Base-by-base conservation (phyloP, 1,140 invertebrate species). In the Tetramorium parvispinum region DNA sequence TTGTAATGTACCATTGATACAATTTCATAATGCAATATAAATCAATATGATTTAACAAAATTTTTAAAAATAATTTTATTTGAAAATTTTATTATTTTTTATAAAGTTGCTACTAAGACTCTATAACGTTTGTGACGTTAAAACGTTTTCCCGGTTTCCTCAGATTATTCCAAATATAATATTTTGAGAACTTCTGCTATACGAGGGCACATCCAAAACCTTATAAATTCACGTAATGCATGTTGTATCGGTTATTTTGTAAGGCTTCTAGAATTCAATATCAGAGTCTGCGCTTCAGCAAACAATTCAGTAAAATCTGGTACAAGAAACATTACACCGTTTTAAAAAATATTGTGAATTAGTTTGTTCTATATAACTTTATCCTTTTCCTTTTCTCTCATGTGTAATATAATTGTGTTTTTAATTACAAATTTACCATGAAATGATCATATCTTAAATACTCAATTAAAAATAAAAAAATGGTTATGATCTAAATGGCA, bases 261-360 rank as follows among this genome's bases (percentile, higher is more conserved):
- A 94, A 93, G 94, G 91, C 90, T 91, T 66, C 81, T 21, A 59
- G 7, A 91, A 92, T 92, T 94, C 92, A 94, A 92, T 93, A 94
- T 87, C 93, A 94, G 92, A 92, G 91, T 93, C 86, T 86, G 89
- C 88, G 94, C 89, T 89, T 66, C 76, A 37, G 46, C 59, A 4
- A 21, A 59, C 63, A 63, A 32, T 46, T 51, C 37, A 53, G 16
- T 46, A 40, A 70, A 68, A 70, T 55, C 11, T 27, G 37, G 43
- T 6, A 37, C 18, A 46, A n/a, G 11, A 53, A 16, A 81, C 8
- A 6, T 51, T 49, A 32, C 57, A 13, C 10, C 3, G n/a, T 70
- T 81, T 68, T 10, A 27, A 51, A 51, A 46, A 24, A 13, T 43
- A 53, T 65, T 21, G 21, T 51, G 1, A 4, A 40, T 21, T 51